These are phyloP conservation scores for Nasonia vitripennis DNA, from an alignment of 1,140 invertebrate species.

Conservation along the genomic window DNA sequence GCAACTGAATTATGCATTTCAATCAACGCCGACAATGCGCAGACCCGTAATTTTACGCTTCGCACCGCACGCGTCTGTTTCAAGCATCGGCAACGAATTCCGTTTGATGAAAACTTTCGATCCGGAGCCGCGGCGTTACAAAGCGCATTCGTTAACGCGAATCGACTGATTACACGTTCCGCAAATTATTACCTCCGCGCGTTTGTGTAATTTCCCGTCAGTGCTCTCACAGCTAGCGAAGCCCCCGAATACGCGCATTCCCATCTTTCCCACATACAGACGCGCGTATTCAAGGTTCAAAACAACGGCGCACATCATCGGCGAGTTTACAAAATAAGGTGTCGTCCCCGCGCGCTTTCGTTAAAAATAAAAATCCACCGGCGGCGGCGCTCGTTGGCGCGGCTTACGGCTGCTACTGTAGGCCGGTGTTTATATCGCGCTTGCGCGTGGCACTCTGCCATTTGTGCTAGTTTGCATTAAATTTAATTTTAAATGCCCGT, in stretches of 20 bases:
- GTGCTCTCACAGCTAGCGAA: not conserved
- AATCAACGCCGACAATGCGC: not conserved
- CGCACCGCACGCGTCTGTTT: no score
- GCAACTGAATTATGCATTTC: not conserved
- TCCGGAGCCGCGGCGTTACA: not conserved
- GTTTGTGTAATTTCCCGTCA: not conserved
- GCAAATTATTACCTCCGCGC: not conserved
- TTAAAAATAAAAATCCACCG: conserved; percentile 47
- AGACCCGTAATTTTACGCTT: no score
- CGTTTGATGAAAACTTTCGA: not conserved
- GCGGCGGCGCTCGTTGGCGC: not conserved
- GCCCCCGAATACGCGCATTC: not conserved
- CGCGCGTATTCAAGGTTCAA: not conserved
- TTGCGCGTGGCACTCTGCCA: conserved; percentile 66
- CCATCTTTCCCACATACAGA: not conserved
- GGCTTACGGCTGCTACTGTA: not conserved
- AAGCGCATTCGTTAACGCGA: not conserved
- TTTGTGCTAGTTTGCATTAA: conserved; percentile 70
- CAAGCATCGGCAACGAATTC: not conserved
- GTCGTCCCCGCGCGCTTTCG: conserved; percentile 15
- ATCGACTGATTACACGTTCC: not conserved
- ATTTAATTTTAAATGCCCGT: conserved; percentile 71
- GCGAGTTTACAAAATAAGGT: not conserved
- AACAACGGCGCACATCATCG: not conserved
- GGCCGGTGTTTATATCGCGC: conserved; percentile 52